A percentile compares a stretch with the other conserved stretches of the same genome.
phyloP scores from a whole-genome alignment of 2,888 invertebrate species.

The Sarcophaga variegata region DNA sequence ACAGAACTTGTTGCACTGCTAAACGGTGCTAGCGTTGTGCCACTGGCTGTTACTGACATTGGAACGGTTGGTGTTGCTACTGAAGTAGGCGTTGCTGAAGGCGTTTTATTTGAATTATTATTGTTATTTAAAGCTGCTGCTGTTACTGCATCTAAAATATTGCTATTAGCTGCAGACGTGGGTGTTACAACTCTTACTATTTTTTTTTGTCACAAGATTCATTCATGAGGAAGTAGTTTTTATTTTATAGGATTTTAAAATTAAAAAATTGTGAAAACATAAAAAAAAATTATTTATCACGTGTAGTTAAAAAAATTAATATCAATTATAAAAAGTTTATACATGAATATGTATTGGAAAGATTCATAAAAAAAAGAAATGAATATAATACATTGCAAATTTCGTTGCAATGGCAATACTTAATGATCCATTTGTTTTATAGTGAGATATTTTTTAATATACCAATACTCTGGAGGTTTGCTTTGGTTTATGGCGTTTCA shows the following conservation, averaged over 20 bases:
- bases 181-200: constrained; percentile 71
- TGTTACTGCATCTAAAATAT: constrained; percentile 57
- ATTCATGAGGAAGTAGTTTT: constrained; percentile 15
- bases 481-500: no score
- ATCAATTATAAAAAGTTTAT: not conserved
- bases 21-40: constrained; percentile 60
- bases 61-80: constrained; percentile 60
- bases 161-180: constrained; percentile 73
- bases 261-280: constrained; percentile 43
- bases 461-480: no score
- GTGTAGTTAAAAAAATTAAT: not conserved
- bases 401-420: no score
- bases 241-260: constrained; percentile 1
- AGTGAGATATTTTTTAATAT: no score
- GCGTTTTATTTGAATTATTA: constrained; percentile 72
- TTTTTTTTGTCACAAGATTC: constrained; percentile 49
- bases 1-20: constrained; percentile 55
- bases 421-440: no score
- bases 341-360: no score
- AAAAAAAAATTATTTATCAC: constrained; percentile 48
- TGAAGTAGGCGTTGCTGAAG: constrained; percentile 67
- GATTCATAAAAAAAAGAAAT: no score
- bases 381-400: no score
- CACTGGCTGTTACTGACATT: constrained; percentile 49
- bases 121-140: constrained; percentile 76